Percentiles rank a stretch among this genome's conserved stretches.
Conservation (phyloP, 2,113 vertebrate species). For the Ivindomyrus marchei region DNA sequence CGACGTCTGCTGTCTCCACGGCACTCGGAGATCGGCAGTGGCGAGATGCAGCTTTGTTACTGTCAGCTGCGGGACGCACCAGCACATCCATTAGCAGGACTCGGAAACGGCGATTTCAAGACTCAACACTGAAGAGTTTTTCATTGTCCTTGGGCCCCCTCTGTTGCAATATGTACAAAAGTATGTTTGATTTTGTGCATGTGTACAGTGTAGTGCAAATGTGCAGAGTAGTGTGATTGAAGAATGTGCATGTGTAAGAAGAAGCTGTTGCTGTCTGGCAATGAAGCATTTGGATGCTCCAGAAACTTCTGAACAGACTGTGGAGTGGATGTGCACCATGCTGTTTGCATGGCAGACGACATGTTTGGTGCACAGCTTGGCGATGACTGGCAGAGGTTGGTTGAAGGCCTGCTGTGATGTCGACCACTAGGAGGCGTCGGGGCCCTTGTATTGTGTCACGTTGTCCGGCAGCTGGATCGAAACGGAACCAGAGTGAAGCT, state of each 20-base stretch:
- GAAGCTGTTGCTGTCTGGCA: background rate
- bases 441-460: background rate
- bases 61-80: background rate
- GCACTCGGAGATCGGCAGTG: background rate
- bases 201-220: background rate
- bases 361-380: background rate
- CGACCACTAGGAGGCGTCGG: background rate
- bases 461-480: background rate
- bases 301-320: background rate
- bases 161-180: background rate
- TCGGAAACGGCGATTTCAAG: background rate
- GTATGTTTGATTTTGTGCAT: background rate
- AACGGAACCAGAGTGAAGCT: background rate
- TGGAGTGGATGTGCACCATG: background rate
- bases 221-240: background rate
- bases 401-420: background rate
- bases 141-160: background rate
- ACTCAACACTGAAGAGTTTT: background rate
- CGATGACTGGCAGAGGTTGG: background rate
- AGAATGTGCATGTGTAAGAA: background rate
- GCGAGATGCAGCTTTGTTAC: background rate
- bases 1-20: background rate
- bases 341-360: background rate
- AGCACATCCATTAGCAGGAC: background rate
- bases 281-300: background rate